Evolutionary conservation across 2,113 vertebrate genomes (phyloP).

Genomic region (Tetrax tetrax): DNA sequence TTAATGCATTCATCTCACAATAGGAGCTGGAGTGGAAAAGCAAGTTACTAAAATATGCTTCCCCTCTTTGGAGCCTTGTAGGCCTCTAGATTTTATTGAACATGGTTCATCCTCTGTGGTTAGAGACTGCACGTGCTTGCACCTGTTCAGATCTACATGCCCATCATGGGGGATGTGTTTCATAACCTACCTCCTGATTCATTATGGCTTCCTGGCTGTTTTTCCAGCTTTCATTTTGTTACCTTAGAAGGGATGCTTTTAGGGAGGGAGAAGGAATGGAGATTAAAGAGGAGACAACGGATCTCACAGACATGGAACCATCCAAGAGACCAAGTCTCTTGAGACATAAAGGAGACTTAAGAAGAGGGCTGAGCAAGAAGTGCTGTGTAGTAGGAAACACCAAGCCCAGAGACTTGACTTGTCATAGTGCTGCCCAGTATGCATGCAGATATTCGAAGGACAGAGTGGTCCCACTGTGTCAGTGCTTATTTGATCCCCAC

Average conservation of each 20-base stretch:
- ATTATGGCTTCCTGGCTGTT: background rate
- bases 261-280: background rate
- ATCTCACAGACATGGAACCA: background rate
- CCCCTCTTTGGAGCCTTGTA: background rate
- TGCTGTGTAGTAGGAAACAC: background rate
- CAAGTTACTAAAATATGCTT: background rate
- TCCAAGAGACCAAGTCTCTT: background rate
- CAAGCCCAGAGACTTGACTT: background rate
- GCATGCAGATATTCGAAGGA: background rate
- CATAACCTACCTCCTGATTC: background rate
- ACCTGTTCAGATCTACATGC: fast-evolving
- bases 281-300: background rate
- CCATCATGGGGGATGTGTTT: fast-evolving
- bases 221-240: background rate
- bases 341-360: background rate
- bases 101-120: background rate
- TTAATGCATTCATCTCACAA: background rate
- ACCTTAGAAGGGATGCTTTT: background rate
- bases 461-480: background rate
- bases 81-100: background rate
- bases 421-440: background rate
- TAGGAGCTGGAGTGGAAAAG: background rate
- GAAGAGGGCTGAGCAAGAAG: background rate
- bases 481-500: background rate
- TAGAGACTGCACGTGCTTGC: background rate